phyloP scores from a whole-genome alignment of 37 sponge, comb jelly and placozoan species.

The Mnemiopsis leidyi region DNA sequence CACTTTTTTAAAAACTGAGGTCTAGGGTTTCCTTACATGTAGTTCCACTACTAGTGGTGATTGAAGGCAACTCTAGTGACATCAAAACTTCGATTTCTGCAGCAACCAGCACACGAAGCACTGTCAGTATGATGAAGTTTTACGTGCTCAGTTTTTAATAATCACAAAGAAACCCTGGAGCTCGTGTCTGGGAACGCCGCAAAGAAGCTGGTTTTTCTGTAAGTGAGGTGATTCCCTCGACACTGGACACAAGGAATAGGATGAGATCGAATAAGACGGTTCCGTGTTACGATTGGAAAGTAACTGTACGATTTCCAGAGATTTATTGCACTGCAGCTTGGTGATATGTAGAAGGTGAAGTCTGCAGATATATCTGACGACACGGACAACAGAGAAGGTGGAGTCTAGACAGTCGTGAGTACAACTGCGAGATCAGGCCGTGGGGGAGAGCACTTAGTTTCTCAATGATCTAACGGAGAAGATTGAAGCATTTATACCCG shows the following conservation, averaged over 20 bases:
- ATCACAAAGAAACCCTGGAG: not conserved
- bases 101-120: too few species aligned
- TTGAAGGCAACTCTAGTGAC: not conserved
- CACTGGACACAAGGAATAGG: too few species aligned
- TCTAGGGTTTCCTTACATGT: not conserved
- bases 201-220: not conserved
- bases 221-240: not conserved
- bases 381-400: not conserved
- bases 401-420: not conserved
- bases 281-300: too few species aligned
- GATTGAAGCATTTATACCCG: not conserved
- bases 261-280: not conserved
- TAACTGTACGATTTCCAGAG: not conserved
- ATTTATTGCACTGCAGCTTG: too few species aligned
- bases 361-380: too few species aligned
- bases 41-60: not conserved
- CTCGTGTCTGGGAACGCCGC: not conserved
- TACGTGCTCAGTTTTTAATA: not conserved
- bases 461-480: not conserved
- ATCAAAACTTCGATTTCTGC: not conserved
- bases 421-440: not conserved
- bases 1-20: not conserved
- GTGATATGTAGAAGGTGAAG: too few species aligned
- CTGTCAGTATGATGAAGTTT: too few species aligned
- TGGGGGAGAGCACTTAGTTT: not conserved